Conservation (phyloP, 2,888 invertebrate genomes). For the Drosophila tripunctata region DNA sequence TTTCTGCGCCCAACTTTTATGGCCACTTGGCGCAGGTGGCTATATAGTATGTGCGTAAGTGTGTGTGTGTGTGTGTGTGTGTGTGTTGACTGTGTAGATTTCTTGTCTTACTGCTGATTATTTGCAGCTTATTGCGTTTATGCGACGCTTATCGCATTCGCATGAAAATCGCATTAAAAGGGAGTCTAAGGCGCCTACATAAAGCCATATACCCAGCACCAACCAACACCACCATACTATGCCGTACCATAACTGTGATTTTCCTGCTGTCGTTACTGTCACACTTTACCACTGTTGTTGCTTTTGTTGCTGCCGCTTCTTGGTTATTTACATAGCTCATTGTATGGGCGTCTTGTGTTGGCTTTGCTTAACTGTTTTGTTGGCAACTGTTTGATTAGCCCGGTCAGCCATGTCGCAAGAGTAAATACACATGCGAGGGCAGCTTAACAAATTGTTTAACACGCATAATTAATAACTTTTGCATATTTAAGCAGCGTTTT, state of each 20-base stretch:
- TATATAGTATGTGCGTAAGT: background rate
- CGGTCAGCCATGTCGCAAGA: conserved; percentile 41
- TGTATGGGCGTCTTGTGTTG: conserved; percentile 41
- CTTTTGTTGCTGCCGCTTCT: background rate
- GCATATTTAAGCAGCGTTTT: too few species aligned
- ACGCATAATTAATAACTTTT: background rate
- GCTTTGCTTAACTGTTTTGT: conserved; percentile 48
- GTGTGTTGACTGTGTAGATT: conserved; percentile 32
- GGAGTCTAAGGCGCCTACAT: background rate
- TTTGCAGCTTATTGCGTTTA: conserved; percentile 75
- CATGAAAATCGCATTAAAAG: conserved; percentile 72
- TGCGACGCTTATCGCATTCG: conserved; percentile 73
- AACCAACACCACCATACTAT: too few species aligned
- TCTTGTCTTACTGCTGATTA: conserved; percentile 65
- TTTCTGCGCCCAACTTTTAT: conserved; percentile 48
- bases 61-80: conserved; percentile 2
- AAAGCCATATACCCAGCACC: conserved; percentile 1
- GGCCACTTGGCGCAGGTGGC: conserved; percentile 48
- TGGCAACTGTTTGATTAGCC: conserved; percentile 64
- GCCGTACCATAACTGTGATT: conserved; percentile 35
- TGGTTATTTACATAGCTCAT: conserved; percentile 43
- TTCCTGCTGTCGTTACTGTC: conserved; percentile 5
- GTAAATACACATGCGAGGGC: conserved; percentile 38
- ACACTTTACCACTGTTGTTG: background rate
- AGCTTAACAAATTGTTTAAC: background rate